A percentile compares a stretch with the other conserved stretches of the same genome.
These are phyloP conservation scores for Atrichornis clamosus DNA, from an alignment of 2,113 vertebrate genomes.

Conservation along the genomic window DNA sequence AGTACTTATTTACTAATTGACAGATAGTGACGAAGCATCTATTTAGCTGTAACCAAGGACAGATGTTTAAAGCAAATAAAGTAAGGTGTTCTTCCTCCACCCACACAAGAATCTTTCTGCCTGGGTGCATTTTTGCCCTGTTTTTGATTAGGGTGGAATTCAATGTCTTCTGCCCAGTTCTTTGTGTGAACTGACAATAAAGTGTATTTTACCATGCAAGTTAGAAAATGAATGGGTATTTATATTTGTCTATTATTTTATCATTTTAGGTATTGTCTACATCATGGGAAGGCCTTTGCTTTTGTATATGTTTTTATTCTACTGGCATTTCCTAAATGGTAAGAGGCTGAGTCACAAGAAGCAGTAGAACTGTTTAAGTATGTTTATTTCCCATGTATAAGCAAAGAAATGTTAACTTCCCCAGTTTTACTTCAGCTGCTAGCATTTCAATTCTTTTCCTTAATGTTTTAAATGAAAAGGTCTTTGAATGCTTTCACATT, in stretches of 20 bases:
- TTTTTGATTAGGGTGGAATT: neutral
- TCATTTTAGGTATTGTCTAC: constrained; percentile 51
- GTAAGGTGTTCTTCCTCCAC: neutral
- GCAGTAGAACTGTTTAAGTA: neutral
- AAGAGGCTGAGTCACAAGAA: neutral
- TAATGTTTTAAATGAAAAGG: neutral
- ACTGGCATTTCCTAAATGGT: constrained; percentile 64
- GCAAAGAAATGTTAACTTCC: neutral
- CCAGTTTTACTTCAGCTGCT: neutral
- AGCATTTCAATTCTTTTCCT: accelerated
- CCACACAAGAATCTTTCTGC: neutral
- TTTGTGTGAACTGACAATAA: neutral
- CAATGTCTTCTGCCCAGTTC: neutral
- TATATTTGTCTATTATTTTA: neutral
- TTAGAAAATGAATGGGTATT: neutral
- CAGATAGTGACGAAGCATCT: neutral
- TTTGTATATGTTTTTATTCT: constrained; percentile 27
- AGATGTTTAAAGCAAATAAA: neutral
- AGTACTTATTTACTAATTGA: neutral
- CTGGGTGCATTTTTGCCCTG: neutral
- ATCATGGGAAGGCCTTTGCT: constrained; percentile 55
- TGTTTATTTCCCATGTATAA: neutral
- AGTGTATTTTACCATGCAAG: neutral
- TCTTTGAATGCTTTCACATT: neutral
- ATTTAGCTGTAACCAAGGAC: neutral